Percentiles rank a stretch among this genome's conserved stretches.
Evolutionary conservation across 35 echinoderm and acorn worm genomes (phyloP).

Genomic region (Apostichopus japonicus): DNA sequence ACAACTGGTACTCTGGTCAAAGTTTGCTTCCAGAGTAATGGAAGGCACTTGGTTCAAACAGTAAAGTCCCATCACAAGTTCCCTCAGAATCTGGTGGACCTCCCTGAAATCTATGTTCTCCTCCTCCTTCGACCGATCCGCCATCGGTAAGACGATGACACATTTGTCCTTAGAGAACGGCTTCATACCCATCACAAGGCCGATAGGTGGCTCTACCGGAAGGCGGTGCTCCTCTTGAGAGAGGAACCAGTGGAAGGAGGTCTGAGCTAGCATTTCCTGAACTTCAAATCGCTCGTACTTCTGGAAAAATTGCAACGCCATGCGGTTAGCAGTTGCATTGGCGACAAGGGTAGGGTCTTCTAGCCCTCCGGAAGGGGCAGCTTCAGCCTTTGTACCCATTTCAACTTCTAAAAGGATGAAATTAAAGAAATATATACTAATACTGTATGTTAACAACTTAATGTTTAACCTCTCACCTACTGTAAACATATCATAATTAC

Average conservation of each 20-base stretch:
- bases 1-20: constrained; percentile 83
- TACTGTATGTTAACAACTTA: too few relatives aligned
- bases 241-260: constrained; percentile 92
- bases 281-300: constrained; percentile 91
- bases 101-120: constrained; percentile 83
- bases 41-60: constrained; percentile 81
- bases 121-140: constrained; percentile 17
- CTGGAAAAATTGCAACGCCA: constrained; percentile 93
- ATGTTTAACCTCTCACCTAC: too few relatives aligned
- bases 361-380: constrained; percentile 24
- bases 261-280: constrained; percentile 90
- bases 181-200: constrained; percentile 77
- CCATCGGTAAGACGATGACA: constrained; percentile 76
- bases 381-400: constrained; percentile 41
- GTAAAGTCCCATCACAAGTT: constrained; percentile 94
- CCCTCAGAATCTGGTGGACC: constrained; percentile 90
- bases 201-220: constrained; percentile 73
- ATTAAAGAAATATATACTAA: too few relatives aligned
- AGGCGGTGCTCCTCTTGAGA: constrained; percentile 93
- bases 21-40: constrained; percentile 79
- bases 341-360: constrained; percentile 84
- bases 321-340: constrained; percentile 86
- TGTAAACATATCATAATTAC: too few relatives aligned
- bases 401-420: background rate
- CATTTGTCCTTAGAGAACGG: constrained; percentile 85